A percentile compares a stretch with the other conserved stretches of the same genome.
These are phyloP conservation scores for Lepidocyrtoides sp. DNA, from an alignment of 2,888 invertebrate species.

Conservation along the genomic window DNA sequence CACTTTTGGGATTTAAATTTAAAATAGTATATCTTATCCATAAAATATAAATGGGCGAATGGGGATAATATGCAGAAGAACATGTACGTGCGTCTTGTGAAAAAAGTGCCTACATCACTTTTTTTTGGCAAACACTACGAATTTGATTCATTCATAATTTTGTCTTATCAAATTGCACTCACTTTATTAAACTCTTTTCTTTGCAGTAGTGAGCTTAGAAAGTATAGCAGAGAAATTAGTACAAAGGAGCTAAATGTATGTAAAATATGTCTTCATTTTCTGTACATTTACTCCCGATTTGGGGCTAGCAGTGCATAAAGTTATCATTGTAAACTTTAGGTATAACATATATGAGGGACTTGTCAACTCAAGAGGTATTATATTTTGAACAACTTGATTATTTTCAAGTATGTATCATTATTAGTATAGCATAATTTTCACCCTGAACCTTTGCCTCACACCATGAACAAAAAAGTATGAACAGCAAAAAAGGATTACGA, in stretches of 20 bases:
- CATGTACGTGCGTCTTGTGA: background rate
- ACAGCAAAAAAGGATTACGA: slow-evolving; percentile 19
- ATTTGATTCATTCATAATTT: slow-evolving; percentile 50
- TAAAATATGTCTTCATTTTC: background rate
- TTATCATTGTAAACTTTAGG: background rate
- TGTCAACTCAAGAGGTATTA: background rate
- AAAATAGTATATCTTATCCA: slow-evolving; percentile 1
- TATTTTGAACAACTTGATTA: slow-evolving; percentile 1
- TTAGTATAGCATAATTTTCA: background rate
- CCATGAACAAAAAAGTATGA: background rate
- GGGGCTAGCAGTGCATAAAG: background rate
- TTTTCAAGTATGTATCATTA: background rate
- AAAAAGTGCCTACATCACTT: slow-evolving; percentile 1
- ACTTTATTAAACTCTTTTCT: background rate
- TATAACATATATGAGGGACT: background rate
- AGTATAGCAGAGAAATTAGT: background rate
- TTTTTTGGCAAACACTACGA: slow-evolving; percentile 47
- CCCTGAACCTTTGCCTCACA: background rate
- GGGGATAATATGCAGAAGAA: background rate
- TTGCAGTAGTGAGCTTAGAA: background rate
- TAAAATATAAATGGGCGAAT: background rate
- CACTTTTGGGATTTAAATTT: slow-evolving; percentile 47
- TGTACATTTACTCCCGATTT: background rate
- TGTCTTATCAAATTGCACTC: background rate
- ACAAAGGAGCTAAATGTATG: background rate